These are phyloP conservation scores for Chouioia cunea DNA, from an alignment of 2,888 invertebrate species.

Conservation along the genomic window DNA sequence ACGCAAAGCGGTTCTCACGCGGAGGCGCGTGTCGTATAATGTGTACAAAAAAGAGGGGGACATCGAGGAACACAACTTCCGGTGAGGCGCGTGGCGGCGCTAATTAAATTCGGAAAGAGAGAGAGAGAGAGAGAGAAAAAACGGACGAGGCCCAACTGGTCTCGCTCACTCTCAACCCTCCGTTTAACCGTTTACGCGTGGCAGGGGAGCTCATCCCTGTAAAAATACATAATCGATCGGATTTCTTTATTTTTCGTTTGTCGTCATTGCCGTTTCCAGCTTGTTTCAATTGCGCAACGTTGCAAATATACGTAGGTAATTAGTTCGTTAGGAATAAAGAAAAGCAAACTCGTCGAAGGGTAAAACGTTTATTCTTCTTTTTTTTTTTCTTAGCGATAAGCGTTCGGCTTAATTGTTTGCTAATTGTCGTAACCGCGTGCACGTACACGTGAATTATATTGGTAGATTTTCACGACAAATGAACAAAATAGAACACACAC, in stretches of 20 bases:
- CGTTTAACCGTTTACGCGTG: background rate
- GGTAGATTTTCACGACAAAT: no score
- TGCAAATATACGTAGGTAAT: background rate
- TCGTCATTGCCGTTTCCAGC: no score
- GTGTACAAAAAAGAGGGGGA: constrained; percentile 23
- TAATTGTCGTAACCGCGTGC: no score
- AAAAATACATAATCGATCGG: no score
- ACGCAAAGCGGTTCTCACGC: background rate
- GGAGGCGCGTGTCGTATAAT: constrained; percentile 4
- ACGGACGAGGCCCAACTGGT: constrained; percentile 24
- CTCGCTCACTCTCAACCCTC: constrained; percentile 33
- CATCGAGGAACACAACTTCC: constrained; percentile 39
- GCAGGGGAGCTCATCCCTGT: constrained; percentile 13
- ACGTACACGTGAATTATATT: no score
- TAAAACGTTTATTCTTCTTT: background rate
- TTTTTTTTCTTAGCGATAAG: no score
- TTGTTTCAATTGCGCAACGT: no score
- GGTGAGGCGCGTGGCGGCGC: constrained; percentile 24
- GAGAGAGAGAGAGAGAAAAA: constrained; percentile 11
- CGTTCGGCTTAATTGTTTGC: no score
- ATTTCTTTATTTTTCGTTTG: no score
- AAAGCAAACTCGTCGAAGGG: background rate
- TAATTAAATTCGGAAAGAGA: constrained; percentile 45
- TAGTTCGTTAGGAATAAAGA: background rate
- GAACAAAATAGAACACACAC: no score